phyloP scores from a whole-genome alignment of 1,140 invertebrate species.

The Steinernema khuongi region DNA sequence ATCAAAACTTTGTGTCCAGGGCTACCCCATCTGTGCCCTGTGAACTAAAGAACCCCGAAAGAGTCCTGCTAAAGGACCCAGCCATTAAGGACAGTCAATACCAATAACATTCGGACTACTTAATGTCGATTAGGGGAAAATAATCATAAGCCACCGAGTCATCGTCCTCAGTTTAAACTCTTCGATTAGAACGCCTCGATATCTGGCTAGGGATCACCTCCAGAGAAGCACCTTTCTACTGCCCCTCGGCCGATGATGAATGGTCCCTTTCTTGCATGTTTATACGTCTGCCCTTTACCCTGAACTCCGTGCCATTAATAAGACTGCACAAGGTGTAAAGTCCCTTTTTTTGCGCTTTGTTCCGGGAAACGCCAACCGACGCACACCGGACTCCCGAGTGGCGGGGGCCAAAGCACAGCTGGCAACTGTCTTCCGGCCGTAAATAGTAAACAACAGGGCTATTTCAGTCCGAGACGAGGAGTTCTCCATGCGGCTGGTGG shows the following conservation, averaged over 20 bases:
- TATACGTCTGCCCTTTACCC: background rate
- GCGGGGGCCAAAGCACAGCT: background rate
- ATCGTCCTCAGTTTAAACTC: no score
- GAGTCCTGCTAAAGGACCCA: no score
- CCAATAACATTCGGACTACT: no score
- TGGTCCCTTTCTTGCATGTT: background rate
- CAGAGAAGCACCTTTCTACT: background rate
- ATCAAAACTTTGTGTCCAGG: no score
- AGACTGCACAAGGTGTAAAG: background rate
- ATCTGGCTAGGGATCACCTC: no score
- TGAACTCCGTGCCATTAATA: background rate
- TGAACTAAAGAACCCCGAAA: no score
- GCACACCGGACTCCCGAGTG: background rate
- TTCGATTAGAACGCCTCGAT: no score
- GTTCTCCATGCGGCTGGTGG: background rate
- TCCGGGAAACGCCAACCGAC: conserved; percentile 12
- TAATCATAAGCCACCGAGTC: no score
- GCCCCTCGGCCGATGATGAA: background rate
- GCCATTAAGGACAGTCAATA: no score
- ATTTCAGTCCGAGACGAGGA: background rate
- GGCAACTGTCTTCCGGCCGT: background rate
- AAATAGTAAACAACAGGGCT: background rate
- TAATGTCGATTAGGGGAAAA: no score
- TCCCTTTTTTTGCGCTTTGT: background rate
- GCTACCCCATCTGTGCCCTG: no score